Base-by-base conservation (phyloP, 2,797 vertebrate species). In the Dryobates pubescens region DNA sequence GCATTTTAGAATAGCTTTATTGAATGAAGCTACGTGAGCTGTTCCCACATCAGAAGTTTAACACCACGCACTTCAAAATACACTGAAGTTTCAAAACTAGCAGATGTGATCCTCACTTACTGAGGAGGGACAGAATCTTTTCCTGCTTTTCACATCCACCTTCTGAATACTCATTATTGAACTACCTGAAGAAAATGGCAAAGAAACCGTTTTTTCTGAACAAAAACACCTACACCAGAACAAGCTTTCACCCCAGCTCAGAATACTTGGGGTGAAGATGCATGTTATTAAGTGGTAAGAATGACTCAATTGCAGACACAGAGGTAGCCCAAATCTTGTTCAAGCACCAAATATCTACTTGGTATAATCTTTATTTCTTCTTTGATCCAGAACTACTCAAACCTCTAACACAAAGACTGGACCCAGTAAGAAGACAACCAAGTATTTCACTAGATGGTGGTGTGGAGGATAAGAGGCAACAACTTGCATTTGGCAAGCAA, bases 1-100 rank as follows among this genome's bases (percentile, higher is more conserved):
- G 75, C 51, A 73, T 87, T 89, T 90, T 89, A 68, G 86, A 87
- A 85, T 23, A 80, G 30, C 22, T 89, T 91, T 91, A 79, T 70
- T 84, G 79, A 82, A 92, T 57, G 17, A 89, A 91, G 85, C 45
- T 64, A 85, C 41, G 89, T 92, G 65, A 87, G 63, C 6, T 29
- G 58, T 41, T 86, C 87, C 16, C 8, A 59, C 7, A 72, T 54
- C 63, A 30, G 54, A 72, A 57, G 68, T 73, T 70, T 86, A 84
- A 81, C n/a, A 81, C 5, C 19, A 41, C 1, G 0, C 13, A 17
- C 56, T 78, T 84, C 43, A 70, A 92, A 93, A 83, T 17, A 85
- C 26, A 16, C 6, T 6, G 13, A 75, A 53, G n/a, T 72, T 83
- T 81, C 69, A 53, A 63, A 88, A 70, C 41, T 7, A 80, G 51